phyloP scores from a whole-genome alignment of 2,113 vertebrate genomes.

The Lonchura striata region DNA sequence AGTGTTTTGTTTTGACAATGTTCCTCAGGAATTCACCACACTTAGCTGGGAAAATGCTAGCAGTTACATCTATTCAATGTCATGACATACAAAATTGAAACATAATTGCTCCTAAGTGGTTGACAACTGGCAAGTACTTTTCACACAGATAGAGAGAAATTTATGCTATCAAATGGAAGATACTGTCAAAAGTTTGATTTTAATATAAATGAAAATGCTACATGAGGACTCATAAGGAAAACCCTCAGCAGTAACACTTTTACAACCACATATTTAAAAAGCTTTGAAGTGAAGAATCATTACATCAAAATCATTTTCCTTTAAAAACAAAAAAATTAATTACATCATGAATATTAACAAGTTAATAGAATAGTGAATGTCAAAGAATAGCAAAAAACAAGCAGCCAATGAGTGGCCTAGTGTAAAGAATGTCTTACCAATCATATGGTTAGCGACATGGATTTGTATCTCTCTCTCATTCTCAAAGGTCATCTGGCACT shows the following conservation, averaged over 20 bases:
- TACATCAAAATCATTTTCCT: constrained; percentile 43
- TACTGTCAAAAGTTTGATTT: constrained; percentile 70
- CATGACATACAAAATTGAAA: constrained; percentile 73
- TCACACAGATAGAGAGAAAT: constrained; percentile 63
- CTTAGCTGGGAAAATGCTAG: constrained; percentile 64
- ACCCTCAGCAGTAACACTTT: constrained; percentile 23
- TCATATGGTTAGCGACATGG: constrained; percentile 99
- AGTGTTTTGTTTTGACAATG: constrained; percentile 68
- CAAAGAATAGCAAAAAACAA: constrained; percentile 11
- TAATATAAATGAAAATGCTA: constrained; percentile 46
- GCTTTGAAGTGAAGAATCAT: constrained; percentile 45
- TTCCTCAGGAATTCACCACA: constrained; percentile 64
- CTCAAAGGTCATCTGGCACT: constrained; percentile 99
- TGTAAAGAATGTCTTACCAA: constrained; percentile 83
- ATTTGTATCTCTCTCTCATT: constrained; percentile 98
- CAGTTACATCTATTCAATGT: constrained; percentile 72
- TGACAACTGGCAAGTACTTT: constrained; percentile 70
- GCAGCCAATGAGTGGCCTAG: not conserved
- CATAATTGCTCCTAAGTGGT: constrained; percentile 73
- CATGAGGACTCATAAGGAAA: constrained; percentile 33
- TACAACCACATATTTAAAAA: constrained; percentile 55
- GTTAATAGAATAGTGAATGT: not conserved
- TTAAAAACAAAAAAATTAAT: constrained; percentile 42
- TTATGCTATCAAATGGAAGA: constrained; percentile 65
- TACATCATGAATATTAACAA: constrained; percentile 51